Evolutionary conservation across 2,113 vertebrate species (phyloP).

Genomic region (Nansenia antarctica): DNA sequence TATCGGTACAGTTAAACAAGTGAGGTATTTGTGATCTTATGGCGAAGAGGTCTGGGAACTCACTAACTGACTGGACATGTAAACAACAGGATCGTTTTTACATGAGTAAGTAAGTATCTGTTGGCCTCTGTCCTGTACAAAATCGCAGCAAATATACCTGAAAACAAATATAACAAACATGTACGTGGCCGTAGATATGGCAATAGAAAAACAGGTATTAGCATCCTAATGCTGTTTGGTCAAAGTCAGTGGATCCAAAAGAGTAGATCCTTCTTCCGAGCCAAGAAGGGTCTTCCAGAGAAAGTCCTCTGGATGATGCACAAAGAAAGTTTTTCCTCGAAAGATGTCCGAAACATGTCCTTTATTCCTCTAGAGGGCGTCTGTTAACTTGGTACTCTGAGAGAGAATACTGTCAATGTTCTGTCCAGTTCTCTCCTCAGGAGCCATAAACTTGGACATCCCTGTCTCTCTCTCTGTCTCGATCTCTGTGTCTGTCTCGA

Average conservation of each 20-base stretch:
- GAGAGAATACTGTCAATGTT: no score
- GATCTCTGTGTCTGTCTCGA: no score
- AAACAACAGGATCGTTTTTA: background rate
- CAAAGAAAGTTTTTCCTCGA: no score
- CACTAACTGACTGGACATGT: background rate
- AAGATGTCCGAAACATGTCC: no score
- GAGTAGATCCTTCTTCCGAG: background rate
- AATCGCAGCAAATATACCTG: conserved; percentile 2
- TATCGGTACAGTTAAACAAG: conserved; percentile 6
- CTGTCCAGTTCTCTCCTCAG: no score
- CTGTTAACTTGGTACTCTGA: no score
- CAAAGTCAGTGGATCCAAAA: background rate
- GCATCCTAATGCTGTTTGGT: background rate
- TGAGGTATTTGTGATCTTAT: conserved; percentile 55
- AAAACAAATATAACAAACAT: background rate
- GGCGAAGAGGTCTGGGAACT: conserved; percentile 33
- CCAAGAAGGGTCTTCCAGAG: background rate
- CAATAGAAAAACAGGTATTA: conserved; percentile 21
- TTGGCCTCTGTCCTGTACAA: conserved; percentile 22
- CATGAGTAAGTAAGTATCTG: conserved; percentile 11
- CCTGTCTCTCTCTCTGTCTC: background rate
- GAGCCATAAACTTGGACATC: background rate
- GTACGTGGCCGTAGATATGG: no score
- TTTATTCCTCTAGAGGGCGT: no score
- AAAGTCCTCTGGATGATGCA: no score